Conservation (phyloP, 1,140 invertebrate species). For the Lasioglossum albipes region DNA sequence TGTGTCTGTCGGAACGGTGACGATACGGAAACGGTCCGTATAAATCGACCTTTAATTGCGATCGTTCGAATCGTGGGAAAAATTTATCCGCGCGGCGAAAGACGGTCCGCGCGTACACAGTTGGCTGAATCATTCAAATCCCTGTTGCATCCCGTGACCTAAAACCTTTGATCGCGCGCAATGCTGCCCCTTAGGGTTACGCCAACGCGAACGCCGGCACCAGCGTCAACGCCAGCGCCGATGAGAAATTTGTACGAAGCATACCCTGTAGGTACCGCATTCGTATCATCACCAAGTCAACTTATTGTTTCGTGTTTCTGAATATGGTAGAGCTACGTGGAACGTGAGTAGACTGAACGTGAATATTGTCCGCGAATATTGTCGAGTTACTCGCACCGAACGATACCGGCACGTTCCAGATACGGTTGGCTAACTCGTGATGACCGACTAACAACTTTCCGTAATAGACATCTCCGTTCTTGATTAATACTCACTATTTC, state of each 20-base stretch:
- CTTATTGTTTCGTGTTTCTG: constrained; percentile 3
- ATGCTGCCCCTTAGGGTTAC: neutral
- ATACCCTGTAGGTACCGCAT: neutral
- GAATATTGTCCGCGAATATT: neutral
- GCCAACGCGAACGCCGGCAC: neutral
- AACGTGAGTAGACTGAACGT: neutral
- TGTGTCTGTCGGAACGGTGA: too few relatives aligned
- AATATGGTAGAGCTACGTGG: neutral
- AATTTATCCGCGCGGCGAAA: neutral
- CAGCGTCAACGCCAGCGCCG: too few relatives aligned
- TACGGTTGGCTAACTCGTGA: neutral
- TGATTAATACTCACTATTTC: too few relatives aligned
- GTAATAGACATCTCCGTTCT: neutral
- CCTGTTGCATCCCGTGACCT: constrained; percentile 4
- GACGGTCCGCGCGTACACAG: neutral
- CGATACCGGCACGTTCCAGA: neutral
- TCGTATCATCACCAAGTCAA: neutral
- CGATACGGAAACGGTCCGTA: too few relatives aligned
- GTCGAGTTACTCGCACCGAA: neutral
- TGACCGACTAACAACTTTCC: neutral
- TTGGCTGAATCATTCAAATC: neutral
- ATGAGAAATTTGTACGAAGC: neutral
- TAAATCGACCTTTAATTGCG: too few relatives aligned
- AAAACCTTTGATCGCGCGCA: neutral
- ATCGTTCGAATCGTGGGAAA: neutral